phyloP scores from a whole-genome alignment of 2,113 vertebrate species.

The Myiagra hebetior region DNA sequence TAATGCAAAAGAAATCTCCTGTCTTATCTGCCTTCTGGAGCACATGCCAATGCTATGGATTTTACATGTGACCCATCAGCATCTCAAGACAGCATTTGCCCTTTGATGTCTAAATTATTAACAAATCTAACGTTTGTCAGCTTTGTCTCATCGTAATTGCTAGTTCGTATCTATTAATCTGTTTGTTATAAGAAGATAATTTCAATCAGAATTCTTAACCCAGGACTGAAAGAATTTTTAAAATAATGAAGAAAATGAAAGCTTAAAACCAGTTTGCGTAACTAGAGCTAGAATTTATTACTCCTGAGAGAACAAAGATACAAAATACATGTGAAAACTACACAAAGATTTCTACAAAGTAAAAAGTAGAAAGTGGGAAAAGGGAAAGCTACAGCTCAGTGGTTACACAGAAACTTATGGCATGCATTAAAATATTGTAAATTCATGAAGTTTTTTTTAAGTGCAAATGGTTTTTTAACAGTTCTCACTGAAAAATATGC shows the following conservation, averaged over 20 bases:
- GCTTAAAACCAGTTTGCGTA: conserved; percentile 52
- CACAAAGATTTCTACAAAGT: conserved; percentile 63
- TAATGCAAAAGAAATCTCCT: background rate
- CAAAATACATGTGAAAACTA: conserved; percentile 63
- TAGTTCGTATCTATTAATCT: background rate
- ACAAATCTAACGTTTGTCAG: background rate
- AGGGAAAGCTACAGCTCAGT: conserved; percentile 68
- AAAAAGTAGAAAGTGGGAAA: conserved; percentile 60
- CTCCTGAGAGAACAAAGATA: conserved; percentile 66
- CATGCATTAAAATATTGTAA: conserved; percentile 68
- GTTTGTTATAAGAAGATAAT: background rate
- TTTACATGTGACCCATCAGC: conserved; percentile 28
- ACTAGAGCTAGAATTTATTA: conserved; percentile 75
- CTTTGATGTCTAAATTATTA: background rate
- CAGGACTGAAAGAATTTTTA: background rate
- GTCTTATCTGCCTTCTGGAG: conserved; percentile 1
- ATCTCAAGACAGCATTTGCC: background rate
- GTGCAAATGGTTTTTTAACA: conserved; percentile 56
- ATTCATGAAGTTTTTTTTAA: conserved; percentile 55
- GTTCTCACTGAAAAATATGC: conserved; percentile 39
- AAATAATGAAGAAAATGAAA: conserved; percentile 57
- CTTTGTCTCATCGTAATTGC: background rate
- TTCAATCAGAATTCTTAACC: conserved; percentile 10
- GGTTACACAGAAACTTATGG: conserved; percentile 54
- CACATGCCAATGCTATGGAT: background rate